Base-by-base conservation (phyloP, 1,140 invertebrate species). In the Lepidurus apus region DNA sequence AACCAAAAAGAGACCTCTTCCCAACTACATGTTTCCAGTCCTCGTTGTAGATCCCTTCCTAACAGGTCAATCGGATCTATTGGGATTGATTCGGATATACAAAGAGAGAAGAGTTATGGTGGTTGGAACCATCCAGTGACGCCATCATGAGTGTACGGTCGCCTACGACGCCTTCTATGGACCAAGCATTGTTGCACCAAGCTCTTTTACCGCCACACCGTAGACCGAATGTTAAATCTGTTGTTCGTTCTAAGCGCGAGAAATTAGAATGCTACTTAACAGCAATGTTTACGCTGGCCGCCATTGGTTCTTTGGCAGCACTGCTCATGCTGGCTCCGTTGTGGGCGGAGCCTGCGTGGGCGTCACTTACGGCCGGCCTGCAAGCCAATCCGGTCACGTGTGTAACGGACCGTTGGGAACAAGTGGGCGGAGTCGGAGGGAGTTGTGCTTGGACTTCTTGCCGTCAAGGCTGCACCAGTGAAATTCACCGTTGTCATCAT, bases 331-430 rank as follows among this genome's bases (percentile, higher is more conserved):
- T 65, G 17, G 21, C 53, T 17, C 53, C 53, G 4, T 65, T 65
- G 53, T 65, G 53, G 53, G 53, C 53, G n/a, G 53, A 65, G 53
- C 53, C 53, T n/a, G 53, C 53, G 21, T 65, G 53, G 53, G 53
- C 53, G 9, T 65, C 53, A 5, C 53, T 65, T 17, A 65, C 53
- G 9, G 53, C 53, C 21, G 53, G 53, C 6, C 21, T 65, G 13
- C 53, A 65, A 17, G 53, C 53, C 21, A 65, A 65, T 21, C 53
- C 53, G 7, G 53, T 65, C 53, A 65, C 53, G 8, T 65, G 53
- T 17, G 53, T 65, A 21, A 65, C 53, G 21, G 53, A 65, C 3
- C 53, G 53, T 21, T 65, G 53, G 53, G 53, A 65, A n/a, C 53
- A 65, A 65, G 53, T 65, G 13, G 53, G 53, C 53, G 53, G 53